Conservation (phyloP, 2,797 vertebrate species). For the Heliangelus exortis region DNA sequence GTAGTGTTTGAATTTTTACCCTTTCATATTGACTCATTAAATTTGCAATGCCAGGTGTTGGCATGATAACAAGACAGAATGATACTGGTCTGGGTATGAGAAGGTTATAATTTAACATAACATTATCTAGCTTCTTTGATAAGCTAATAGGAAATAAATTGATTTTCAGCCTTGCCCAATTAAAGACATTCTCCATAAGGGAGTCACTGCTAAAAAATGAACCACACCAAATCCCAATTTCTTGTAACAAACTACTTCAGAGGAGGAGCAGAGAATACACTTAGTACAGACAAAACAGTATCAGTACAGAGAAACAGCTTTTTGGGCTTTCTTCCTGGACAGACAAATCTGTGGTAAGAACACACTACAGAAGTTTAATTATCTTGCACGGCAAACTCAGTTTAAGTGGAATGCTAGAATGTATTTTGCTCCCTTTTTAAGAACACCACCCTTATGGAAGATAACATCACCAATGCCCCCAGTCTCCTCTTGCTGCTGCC, state of each 20-base stretch:
- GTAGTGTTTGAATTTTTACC: background rate
- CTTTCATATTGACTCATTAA: slow-evolving; percentile 8
- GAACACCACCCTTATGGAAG: background rate
- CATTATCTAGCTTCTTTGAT: background rate
- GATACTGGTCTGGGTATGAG: background rate
- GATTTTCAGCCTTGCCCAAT: background rate
- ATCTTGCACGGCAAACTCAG: background rate
- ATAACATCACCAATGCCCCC: background rate
- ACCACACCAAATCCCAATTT: background rate
- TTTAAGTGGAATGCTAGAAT: background rate
- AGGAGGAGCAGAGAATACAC: background rate
- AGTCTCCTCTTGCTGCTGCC: background rate
- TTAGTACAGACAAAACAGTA: background rate
- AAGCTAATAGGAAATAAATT: background rate
- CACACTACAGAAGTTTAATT: background rate
- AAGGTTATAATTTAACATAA: background rate
- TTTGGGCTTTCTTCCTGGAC: background rate
- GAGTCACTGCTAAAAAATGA: background rate
- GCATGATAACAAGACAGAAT: background rate
- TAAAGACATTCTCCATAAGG: background rate
- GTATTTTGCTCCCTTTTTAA: background rate
- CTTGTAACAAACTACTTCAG: background rate
- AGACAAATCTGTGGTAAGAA: background rate
- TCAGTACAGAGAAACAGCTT: background rate
- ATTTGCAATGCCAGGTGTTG: background rate